Conservation (phyloP, 2,797 vertebrate genomes). For the Enoplosus armatus region DNA sequence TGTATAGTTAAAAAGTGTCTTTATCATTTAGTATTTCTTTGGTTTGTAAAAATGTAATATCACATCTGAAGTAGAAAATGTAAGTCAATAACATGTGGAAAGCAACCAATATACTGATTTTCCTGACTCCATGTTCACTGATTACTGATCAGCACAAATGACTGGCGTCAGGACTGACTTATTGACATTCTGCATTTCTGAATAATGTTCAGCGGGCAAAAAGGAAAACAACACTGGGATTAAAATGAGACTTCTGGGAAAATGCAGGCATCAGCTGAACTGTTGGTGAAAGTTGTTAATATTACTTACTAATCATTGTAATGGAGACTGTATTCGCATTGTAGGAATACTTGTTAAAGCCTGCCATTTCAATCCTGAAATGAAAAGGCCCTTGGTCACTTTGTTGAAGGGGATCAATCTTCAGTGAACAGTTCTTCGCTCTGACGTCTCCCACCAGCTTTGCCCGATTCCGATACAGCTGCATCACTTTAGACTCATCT, state of each 20-base stretch:
- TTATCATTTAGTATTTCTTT: not conserved
- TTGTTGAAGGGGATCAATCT: slow-evolving; percentile 67
- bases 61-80: not conserved
- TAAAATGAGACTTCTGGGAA: not conserved
- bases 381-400: slow-evolving; percentile 66
- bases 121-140: not conserved
- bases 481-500: slow-evolving; percentile 1
- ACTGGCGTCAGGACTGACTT: not conserved
- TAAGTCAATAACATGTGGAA: not conserved
- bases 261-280: not conserved
- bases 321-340: slow-evolving; percentile 23
- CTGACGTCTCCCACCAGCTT: slow-evolving; percentile 70
- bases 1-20: not conserved
- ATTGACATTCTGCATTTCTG: not conserved
- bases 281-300: not conserved
- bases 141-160: not conserved
- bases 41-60: not conserved
- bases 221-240: not conserved
- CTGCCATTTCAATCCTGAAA: slow-evolving; percentile 80
- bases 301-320: slow-evolving; percentile 70
- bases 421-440: slow-evolving; percentile 76
- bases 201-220: not conserved
- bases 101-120: not conserved
- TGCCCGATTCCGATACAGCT: slow-evolving; percentile 54
- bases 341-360: slow-evolving; percentile 59